Evolutionary conservation across 2,797 vertebrate species (phyloP).

Genomic region (Lepilemur ruficaudatus): DNA sequence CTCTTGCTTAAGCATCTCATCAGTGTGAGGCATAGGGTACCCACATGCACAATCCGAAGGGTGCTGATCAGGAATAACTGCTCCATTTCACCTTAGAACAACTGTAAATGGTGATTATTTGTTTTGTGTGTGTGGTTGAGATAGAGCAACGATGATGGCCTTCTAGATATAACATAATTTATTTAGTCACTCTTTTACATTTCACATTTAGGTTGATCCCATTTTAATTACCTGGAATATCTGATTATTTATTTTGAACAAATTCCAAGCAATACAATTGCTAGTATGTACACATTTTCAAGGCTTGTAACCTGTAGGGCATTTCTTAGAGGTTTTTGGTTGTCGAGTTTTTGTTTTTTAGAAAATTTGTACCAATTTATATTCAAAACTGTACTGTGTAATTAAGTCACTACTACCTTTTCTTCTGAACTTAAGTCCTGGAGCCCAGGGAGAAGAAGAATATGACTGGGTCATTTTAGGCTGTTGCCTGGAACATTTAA

Average conservation of each 20-base stretch:
- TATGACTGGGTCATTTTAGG: neutral
- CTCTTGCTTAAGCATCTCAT: neutral
- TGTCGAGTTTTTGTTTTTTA: neutral
- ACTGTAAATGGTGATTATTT: neutral
- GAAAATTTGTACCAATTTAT: neutral
- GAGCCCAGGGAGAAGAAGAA: neutral
- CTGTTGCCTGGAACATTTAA: neutral
- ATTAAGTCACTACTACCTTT: neutral
- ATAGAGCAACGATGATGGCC: neutral
- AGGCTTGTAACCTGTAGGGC: neutral
- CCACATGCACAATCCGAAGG: neutral
- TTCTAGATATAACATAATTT: slow-evolving; percentile 41
- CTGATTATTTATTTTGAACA: slow-evolving; percentile 49
- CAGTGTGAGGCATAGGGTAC: neutral
- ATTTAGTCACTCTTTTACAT: slow-evolving; percentile 27
- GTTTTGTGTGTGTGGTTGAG: neutral
- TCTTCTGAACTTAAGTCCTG: neutral
- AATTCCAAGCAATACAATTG: slow-evolving; percentile 9
- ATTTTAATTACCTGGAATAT: slow-evolving; percentile 57
- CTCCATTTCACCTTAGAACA: neutral
- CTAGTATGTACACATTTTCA: slow-evolving; percentile 10
- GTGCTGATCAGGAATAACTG: neutral
- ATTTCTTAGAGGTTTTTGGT: neutral
- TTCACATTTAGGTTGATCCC: slow-evolving; percentile 36
- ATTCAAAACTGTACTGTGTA: neutral